A percentile compares a stretch with the other conserved stretches of the same genome.
phyloP scores from a whole-genome alignment of 2,113 vertebrate genomes.

The Sorex araneus region DNA sequence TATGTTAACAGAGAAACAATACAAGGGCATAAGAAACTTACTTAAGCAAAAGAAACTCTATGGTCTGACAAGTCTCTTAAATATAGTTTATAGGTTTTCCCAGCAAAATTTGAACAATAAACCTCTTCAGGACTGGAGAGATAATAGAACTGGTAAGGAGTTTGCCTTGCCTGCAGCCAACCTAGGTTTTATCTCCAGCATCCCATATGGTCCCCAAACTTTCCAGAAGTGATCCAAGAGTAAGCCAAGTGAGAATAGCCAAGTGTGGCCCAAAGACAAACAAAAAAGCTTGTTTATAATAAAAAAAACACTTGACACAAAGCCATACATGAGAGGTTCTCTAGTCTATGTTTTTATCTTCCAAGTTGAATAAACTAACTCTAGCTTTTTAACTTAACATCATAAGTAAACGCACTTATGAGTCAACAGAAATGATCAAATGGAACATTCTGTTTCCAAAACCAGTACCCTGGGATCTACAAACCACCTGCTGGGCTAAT shows the following conservation, averaged over 20 bases:
- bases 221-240: too few relatives aligned
- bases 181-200: too few relatives aligned
- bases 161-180: too few relatives aligned
- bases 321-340: background rate
- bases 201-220: too few relatives aligned
- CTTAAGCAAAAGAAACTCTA: slow-evolving; percentile 23
- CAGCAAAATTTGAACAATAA: background rate
- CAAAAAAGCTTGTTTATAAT: too few relatives aligned
- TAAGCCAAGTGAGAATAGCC: too few relatives aligned
- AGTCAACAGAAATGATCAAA: background rate
- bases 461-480: background rate
- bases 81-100: slow-evolving; percentile 11
- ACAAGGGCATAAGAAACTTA: background rate
- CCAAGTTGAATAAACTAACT: background rate
- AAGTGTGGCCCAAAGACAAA: too few relatives aligned
- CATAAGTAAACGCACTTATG: background rate
- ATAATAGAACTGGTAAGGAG: too few relatives aligned
- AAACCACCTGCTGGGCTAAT: background rate
- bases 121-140: background rate
- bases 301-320: background rate
- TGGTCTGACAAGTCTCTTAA: background rate
- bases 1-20: background rate
- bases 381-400: background rate
- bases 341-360: background rate
- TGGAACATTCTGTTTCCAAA: background rate